phyloP scores from a whole-genome alignment of 2,113 vertebrate species.

The Myrmophylax atrothorax region DNA sequence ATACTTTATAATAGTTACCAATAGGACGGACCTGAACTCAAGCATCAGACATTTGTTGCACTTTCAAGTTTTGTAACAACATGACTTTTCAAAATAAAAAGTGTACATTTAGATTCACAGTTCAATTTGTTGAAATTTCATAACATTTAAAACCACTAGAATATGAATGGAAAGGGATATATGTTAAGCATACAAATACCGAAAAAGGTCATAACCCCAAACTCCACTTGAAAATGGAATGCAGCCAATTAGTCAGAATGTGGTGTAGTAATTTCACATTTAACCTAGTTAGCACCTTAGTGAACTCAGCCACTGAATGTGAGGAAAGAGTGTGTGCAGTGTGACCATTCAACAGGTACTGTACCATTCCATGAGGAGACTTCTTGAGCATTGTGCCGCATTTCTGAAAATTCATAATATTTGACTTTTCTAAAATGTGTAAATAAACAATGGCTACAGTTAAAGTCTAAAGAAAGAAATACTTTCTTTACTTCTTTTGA shows the following conservation, averaged over 20 bases:
- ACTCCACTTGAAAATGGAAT: constrained; percentile 70
- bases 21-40: constrained; percentile 72
- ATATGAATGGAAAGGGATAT: constrained; percentile 77
- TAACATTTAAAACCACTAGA: constrained; percentile 79
- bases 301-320: constrained; percentile 69
- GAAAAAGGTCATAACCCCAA: constrained; percentile 67
- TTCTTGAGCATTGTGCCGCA: constrained; percentile 50
- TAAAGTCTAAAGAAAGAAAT: constrained; percentile 70
- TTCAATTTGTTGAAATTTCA: constrained; percentile 74
- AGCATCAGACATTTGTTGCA: constrained; percentile 77
- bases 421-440: constrained; percentile 54
- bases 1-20: constrained; percentile 70
- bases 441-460: constrained; percentile 70
- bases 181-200: constrained; percentile 75
- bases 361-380: constrained; percentile 51
- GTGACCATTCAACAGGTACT: constrained; percentile 57
- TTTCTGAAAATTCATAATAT: constrained; percentile 52
- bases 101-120: constrained; percentile 82
- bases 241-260: constrained; percentile 65
- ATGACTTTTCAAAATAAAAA: constrained; percentile 79
- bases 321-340: constrained; percentile 69
- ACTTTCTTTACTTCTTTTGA: constrained; percentile 50
- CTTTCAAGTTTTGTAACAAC: constrained; percentile 76
- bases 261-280: constrained; percentile 75
- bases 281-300: constrained; percentile 77